Percentiles rank a stretch among this genome's conserved stretches.
phyloP scores from a whole-genome alignment of 2,113 vertebrate genomes.

The Pantherophis guttatus region DNA sequence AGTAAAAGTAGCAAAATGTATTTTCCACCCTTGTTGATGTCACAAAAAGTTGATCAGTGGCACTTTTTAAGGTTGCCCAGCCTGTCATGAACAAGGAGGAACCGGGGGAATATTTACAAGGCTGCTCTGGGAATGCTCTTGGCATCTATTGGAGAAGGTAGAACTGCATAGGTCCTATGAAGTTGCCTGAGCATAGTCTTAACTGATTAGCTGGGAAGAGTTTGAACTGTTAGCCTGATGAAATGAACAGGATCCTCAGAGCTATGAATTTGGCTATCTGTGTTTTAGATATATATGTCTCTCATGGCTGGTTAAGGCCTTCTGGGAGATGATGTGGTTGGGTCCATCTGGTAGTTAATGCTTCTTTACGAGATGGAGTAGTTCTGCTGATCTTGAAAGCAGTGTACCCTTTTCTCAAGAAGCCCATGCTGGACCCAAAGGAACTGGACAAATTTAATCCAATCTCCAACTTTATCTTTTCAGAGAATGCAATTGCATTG shows the following conservation, averaged over 20 bases:
- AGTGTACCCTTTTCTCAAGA: neutral
- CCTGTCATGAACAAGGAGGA: neutral
- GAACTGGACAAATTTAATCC: neutral
- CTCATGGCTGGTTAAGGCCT: neutral
- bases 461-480: neutral
- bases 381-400: neutral
- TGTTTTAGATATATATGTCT: neutral
- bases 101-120: neutral
- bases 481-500: neutral
- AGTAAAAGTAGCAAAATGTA: neutral
- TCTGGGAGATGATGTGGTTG: neutral
- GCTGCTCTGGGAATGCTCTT: neutral
- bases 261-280: neutral
- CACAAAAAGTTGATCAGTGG: neutral
- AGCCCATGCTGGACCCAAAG: neutral
- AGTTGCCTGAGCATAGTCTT: neutral
- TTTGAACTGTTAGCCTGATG: neutral
- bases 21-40: neutral
- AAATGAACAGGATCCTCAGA: neutral
- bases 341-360: neutral
- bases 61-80: neutral
- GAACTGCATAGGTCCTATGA: neutral
- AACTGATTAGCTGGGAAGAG: neutral
- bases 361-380: neutral
- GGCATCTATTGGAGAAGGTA: neutral